Evolutionary conservation across 2,797 vertebrate species (phyloP).

Genomic region (Amblyopsis hoosieri): DNA sequence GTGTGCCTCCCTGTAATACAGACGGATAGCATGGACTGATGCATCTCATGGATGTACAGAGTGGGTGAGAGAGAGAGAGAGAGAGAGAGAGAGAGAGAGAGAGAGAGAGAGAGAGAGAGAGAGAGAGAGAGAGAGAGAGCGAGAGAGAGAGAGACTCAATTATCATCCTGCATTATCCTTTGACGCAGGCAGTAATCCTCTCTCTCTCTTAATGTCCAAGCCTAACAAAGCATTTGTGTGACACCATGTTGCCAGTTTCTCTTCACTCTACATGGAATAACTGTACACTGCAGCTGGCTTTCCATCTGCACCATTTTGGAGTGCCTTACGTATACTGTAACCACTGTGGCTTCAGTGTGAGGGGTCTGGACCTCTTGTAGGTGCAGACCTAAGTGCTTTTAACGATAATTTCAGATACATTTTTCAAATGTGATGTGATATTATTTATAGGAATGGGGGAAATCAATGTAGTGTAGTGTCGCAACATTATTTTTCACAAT

Average conservation of each 20-base stretch:
- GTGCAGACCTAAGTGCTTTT: too few species aligned
- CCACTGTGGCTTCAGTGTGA: conserved; percentile 10
- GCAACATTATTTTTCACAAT: too few species aligned
- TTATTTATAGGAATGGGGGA: too few species aligned
- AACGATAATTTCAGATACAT: too few species aligned
- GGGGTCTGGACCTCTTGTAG: too few species aligned
- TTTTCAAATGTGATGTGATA: too few species aligned
- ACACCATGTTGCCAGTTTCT: conserved; percentile 47
- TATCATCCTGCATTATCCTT: conserved; percentile 71
- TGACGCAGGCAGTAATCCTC: conserved; percentile 77
- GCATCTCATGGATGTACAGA: conserved; percentile 21
- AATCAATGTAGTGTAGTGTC: too few species aligned
- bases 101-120: conserved; percentile 3
- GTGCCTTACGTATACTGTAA: conserved; percentile 37
- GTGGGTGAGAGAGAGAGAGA: conserved; percentile 20
- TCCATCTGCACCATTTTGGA: conserved; percentile 35
- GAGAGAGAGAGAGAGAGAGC: background rate
- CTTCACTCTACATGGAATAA: conserved; percentile 55
- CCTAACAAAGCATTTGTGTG: conserved; percentile 61
- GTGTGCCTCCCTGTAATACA: background rate
- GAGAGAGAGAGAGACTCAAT: conserved; percentile 36
- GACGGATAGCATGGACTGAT: conserved; percentile 13
- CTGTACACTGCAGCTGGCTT: conserved; percentile 53
- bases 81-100: conserved; percentile 5
- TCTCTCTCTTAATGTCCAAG: conserved; percentile 35